These are phyloP conservation scores for Arion vulgaris DNA, from an alignment of 1,140 invertebrate species.

Conservation along the genomic window DNA sequence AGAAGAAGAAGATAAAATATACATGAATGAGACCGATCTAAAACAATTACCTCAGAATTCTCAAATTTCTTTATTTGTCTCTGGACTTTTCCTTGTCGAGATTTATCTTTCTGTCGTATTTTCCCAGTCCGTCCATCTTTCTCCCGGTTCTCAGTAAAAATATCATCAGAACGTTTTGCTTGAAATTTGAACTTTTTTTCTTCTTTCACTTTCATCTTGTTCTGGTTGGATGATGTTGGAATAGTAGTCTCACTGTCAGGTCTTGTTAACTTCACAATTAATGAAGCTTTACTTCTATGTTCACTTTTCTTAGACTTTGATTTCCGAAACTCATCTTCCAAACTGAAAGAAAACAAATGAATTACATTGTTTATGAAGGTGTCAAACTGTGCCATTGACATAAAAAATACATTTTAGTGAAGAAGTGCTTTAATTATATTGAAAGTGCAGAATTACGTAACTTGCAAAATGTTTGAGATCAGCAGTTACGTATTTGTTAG, in stretches of 20 bases:
- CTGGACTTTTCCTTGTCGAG: not conserved
- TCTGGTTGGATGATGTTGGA: not conserved
- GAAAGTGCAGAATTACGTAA: too few relatives aligned
- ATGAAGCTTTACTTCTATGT: not conserved
- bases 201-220: not conserved
- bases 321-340: not conserved
- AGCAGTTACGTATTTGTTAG: too few relatives aligned
- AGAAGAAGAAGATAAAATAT: too few relatives aligned
- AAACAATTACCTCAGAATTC: constrained; percentile 2
- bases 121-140: not conserved
- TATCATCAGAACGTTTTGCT: not conserved
- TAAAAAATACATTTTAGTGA: too few relatives aligned
- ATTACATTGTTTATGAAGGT: too few relatives aligned
- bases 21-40: too few relatives aligned
- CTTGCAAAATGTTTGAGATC: too few relatives aligned
- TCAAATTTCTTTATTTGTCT: constrained; percentile 2
- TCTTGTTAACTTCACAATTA: not conserved
- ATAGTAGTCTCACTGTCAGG: not conserved
- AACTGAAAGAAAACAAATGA: not conserved
- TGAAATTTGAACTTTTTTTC: not conserved
- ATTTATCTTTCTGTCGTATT: not conserved
- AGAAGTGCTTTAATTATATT: too few relatives aligned
- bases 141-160: not conserved
- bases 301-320: too few relatives aligned
- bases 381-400: too few relatives aligned